Percentiles rank a stretch among this genome's conserved stretches.
Conservation (phyloP, 2,797 vertebrate species). For the Allobates femoralis region DNA sequence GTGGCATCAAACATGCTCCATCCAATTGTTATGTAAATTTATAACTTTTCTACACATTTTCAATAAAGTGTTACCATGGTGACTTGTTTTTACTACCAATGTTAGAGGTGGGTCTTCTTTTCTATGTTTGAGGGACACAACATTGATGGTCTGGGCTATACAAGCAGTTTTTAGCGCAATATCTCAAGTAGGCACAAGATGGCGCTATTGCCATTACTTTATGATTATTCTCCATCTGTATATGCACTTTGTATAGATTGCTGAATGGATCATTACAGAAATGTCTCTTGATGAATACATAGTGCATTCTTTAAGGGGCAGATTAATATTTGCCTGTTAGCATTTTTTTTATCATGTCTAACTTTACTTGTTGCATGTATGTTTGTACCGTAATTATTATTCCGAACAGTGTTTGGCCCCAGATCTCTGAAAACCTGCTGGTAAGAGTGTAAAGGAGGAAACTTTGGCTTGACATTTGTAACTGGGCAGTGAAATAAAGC, state of each 20-base stretch:
- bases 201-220: slow-evolving; percentile 20
- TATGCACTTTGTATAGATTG: neutral
- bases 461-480: neutral
- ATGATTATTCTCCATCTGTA: neutral
- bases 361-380: too few relatives aligned
- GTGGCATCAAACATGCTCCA: too few relatives aligned
- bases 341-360: too few relatives aligned
- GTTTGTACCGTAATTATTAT: too few relatives aligned
- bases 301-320: neutral
- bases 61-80: too few relatives aligned
- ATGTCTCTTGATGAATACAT: too few relatives aligned
- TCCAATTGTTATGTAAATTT: neutral
- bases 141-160: too few relatives aligned
- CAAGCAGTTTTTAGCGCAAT: neutral
- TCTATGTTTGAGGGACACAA: too few relatives aligned
- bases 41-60: too few relatives aligned
- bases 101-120: too few relatives aligned
- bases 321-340: neutral
- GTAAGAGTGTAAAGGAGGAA: neutral
- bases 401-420: neutral
- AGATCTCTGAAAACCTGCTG: neutral
- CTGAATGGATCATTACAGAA: neutral
- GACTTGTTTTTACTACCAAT: too few relatives aligned
- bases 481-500: neutral
- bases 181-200: slow-evolving; percentile 16